Base-by-base conservation (phyloP, 2,113 vertebrate species). In the Euleptes europaea region DNA sequence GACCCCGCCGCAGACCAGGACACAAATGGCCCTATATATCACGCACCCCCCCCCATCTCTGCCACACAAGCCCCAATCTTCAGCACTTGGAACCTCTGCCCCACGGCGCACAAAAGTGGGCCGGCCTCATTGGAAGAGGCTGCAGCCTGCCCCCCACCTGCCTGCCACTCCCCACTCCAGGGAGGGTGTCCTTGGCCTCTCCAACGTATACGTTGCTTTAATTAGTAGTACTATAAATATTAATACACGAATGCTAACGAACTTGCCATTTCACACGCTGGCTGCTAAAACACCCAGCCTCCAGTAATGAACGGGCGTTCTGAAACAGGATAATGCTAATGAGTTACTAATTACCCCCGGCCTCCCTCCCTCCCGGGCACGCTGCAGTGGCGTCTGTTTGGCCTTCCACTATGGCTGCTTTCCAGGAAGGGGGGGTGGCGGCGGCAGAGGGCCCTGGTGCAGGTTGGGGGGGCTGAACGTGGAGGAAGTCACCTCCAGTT, bases 211-310 rank as follows among this genome's bases (percentile, higher is more conserved):
- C 28, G 6, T 40, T 8, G 31, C 65, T 35, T 49, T 35, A 80
- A 80, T 80, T 80, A 69, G 31, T 44, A 35, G 31, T 10, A 54
- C 40, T 40, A 82, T 40, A 71, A 82, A 82, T 71, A 71, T 82
- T 54, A 71, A 54, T 31, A 33, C 47, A 3, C n/a, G 6, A 5
- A 28, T 23, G 44, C 65, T 80, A 38, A 49, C n/a, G 0, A 70
- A 49, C 17, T 11, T 31, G 13, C 79, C 15, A 13, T 51, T 71
- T 71, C 80, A 40, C 80, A 54, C 4, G 67, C 49, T 31, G 31
- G 49, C 67, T 82, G 80, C 67, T 57, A 38, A 71, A 54, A 71
- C 47, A 54, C 47, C 31, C 54, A 42, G 63, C 78, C 78, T 33
- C 26, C 31, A 15, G 28, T 28, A 66, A 66, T 31, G 60, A 35